Evolutionary conservation across 2,888 invertebrate species (phyloP).

Genomic region (Aphodius granarius): DNA sequence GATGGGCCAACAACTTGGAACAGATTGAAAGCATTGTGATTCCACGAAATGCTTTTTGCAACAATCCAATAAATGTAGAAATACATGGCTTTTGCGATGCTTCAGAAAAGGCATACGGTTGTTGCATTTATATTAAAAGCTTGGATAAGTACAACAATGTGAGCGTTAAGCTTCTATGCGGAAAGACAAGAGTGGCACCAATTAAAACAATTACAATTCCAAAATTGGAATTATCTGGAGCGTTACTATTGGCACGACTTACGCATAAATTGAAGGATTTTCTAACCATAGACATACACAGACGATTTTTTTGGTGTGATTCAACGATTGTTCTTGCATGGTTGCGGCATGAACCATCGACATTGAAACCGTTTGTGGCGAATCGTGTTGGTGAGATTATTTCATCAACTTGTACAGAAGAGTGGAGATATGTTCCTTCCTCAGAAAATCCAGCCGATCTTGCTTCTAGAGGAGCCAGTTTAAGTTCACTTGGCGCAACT

Average conservation of each 20-base stretch:
- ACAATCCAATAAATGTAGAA: neutral
- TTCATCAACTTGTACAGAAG: neutral
- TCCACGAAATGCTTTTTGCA: neutral
- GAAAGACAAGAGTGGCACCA: too few species aligned
- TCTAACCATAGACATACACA: neutral
- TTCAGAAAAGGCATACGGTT: constrained; percentile 25
- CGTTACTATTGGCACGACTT: neutral
- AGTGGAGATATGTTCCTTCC: neutral
- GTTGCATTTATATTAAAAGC: too few species aligned
- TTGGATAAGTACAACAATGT: too few species aligned
- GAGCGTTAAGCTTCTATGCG: neutral
- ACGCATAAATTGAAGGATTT: neutral
- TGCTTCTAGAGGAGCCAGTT: too few species aligned
- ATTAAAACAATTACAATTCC: too few species aligned
- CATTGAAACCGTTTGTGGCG: neutral
- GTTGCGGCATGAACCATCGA: neutral
- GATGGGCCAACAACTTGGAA: constrained; percentile 7
- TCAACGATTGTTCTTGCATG: neutral
- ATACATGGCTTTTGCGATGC: constrained; percentile 24
- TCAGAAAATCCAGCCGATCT: neutral
- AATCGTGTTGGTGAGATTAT: neutral
- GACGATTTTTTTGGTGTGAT: neutral
- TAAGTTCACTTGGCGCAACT: too few species aligned
- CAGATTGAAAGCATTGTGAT: constrained; percentile 15
- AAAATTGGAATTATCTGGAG: neutral